Percentiles rank a stretch among this genome's conserved stretches.
Evolutionary conservation across 2,888 invertebrate species (phyloP).

Genomic region (Agrotis exclamationis): DNA sequence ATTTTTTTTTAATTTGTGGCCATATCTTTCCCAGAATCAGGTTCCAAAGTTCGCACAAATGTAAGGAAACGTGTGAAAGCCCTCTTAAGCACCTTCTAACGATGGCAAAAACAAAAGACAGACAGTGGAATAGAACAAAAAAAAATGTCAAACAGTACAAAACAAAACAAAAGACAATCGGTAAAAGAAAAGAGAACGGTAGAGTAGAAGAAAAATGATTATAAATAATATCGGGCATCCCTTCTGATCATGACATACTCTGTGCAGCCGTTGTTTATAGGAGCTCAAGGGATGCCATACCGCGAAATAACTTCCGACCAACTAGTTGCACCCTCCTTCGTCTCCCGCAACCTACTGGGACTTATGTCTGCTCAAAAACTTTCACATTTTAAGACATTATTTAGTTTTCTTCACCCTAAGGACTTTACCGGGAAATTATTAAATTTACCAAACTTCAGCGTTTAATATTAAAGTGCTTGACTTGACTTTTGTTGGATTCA

Average conservation of each 20-base stretch:
- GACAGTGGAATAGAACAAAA: constrained; percentile 7
- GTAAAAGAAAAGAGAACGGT: background rate
- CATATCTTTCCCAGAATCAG: too few relatives aligned
- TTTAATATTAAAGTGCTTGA: constrained; percentile 56
- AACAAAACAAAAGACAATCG: constrained; percentile 21
- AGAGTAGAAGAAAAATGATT: constrained; percentile 5
- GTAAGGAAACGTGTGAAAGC: too few relatives aligned
- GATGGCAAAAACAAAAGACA: constrained; percentile 26
- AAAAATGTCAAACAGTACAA: constrained; percentile 8
- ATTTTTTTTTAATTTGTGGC: too few relatives aligned
- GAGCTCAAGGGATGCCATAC: constrained; percentile 68
- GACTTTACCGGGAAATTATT: constrained; percentile 79
- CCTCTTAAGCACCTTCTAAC: constrained; percentile 15
- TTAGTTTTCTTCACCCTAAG: constrained; percentile 75
- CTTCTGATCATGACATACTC: constrained; percentile 55
- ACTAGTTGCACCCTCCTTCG: constrained; percentile 65
- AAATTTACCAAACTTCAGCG: constrained; percentile 75
- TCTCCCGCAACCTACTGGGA: constrained; percentile 70
- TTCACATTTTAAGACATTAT: constrained; percentile 85
- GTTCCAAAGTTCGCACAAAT: too few relatives aligned
- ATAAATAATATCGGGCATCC: constrained; percentile 26
- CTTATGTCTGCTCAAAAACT: constrained; percentile 77
- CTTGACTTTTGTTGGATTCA: constrained; percentile 59
- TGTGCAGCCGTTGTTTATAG: constrained; percentile 65
- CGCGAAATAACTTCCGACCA: constrained; percentile 73